A percentile compares a stretch with the other conserved stretches of the same genome.
phyloP scores from a whole-genome alignment of 2,797 vertebrate species.

The Halcyon chelicuti region DNA sequence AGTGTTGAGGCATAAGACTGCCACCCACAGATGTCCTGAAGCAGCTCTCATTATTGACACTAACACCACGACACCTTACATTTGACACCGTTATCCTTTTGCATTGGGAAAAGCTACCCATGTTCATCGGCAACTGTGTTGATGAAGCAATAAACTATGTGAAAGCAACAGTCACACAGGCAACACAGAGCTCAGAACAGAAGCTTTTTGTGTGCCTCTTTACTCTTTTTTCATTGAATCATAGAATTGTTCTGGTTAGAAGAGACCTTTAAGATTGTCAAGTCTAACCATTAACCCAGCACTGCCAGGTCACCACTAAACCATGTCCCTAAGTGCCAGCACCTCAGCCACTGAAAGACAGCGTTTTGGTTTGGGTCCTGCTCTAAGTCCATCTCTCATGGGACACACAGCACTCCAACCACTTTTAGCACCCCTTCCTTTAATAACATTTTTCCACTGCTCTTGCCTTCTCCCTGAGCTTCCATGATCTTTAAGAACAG shows the following conservation, averaged over 20 bases:
- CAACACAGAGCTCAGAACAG: fast-evolving
- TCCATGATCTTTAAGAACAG: not conserved
- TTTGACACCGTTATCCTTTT: not conserved
- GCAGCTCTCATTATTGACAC: not conserved
- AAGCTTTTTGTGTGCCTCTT: not conserved
- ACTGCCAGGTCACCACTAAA: not conserved
- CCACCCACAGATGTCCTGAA: not conserved
- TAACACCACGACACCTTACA: not conserved
- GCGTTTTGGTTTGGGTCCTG: not conserved
- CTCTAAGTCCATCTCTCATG: not conserved
- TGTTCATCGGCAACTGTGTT: not conserved
- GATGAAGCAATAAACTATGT: not conserved
- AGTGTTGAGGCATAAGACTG: not conserved
- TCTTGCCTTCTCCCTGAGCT: not conserved
- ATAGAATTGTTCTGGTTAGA: too few relatives aligned
- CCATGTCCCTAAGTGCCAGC: not conserved
- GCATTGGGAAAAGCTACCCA: not conserved
- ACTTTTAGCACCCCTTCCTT: not conserved
- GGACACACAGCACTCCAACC: not conserved
- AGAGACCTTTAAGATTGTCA: too few relatives aligned
- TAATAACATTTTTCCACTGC: not conserved
- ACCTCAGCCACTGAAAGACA: not conserved
- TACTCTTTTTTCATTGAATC: not conserved
- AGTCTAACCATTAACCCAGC: too few relatives aligned
- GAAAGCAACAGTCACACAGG: not conserved